Evolutionary conservation across 64 coral and sea anemone species (phyloP).

Genomic region (Anthopleura sola): DNA sequence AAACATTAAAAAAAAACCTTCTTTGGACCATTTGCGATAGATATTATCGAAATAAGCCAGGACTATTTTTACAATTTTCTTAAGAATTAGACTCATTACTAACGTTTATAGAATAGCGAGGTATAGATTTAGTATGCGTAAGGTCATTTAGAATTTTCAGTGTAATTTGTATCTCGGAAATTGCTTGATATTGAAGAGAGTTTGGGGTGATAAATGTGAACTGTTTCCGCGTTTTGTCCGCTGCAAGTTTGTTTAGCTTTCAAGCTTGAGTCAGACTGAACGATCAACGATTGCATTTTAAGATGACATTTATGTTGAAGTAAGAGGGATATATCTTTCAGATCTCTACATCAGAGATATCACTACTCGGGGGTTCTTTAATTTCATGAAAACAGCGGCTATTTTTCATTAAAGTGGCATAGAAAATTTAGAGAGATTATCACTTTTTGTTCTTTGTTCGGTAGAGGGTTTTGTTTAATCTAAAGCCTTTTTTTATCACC

Average conservation of each 20-base stretch:
- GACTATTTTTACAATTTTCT: not conserved
- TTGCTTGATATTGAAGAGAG: conserved; percentile 14
- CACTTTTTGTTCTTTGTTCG: not conserved
- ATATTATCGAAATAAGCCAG: not conserved
- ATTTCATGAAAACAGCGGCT: not conserved
- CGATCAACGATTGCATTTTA: not conserved
- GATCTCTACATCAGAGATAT: not conserved
- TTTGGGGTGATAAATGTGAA: not conserved
- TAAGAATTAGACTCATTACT: not conserved
- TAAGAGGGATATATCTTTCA: not conserved
- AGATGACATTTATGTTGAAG: not conserved
- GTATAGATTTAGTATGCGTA: not conserved
- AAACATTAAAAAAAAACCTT: not conserved
- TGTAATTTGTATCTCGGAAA: conserved; percentile 5
- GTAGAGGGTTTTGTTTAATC: conserved; percentile 7
- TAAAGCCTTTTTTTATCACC: not conserved
- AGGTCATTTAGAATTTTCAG: not conserved
- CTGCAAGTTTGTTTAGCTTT: not conserved
- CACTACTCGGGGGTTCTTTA: not conserved
- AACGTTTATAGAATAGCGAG: not conserved
- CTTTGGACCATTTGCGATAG: not conserved
- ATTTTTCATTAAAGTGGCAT: conserved; percentile 6
- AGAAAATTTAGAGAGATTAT: not conserved
- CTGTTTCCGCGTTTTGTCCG: not conserved
- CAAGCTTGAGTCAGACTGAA: not conserved